phyloP scores from a whole-genome alignment of 2,113 vertebrate genomes.

The Symphodus melops region DNA sequence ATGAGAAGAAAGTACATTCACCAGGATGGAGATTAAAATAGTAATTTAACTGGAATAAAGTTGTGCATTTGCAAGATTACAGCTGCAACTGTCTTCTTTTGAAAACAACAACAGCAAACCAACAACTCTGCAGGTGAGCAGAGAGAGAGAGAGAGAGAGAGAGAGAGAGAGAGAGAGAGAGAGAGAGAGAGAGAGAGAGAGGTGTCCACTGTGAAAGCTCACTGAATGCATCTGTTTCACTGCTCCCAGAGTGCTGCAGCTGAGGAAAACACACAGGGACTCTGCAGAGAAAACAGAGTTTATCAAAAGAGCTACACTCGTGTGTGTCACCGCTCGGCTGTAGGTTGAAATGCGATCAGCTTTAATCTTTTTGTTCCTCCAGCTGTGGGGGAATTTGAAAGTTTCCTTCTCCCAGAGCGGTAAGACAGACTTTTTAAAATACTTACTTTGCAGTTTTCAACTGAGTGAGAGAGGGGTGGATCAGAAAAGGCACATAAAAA shows the following conservation, averaged over 20 bases:
- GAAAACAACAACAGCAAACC: no score
- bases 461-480: background rate
- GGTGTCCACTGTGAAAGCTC: no score
- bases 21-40: no score
- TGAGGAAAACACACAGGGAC: slow-evolving; percentile 12
- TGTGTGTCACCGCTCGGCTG: background rate
- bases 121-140: no score
- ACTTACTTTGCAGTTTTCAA: background rate
- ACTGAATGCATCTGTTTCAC: no score
- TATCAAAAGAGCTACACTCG: background rate
- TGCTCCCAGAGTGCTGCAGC: background rate
- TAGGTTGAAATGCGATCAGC: slow-evolving; percentile 34
- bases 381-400: slow-evolving; percentile 34
- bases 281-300: background rate
- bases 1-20: no score
- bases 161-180: no score
- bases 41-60: no score
- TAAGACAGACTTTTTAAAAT: slow-evolving; percentile 34
- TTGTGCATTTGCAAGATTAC: no score
- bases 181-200: no score
- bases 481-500: background rate
- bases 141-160: no score
- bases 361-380: slow-evolving; percentile 45
- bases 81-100: no score
- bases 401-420: slow-evolving; percentile 35